Percentiles rank a stretch among this genome's conserved stretches.
Conservation (phyloP, 1,140 invertebrate genomes). For the Lasaia peninsularis region DNA sequence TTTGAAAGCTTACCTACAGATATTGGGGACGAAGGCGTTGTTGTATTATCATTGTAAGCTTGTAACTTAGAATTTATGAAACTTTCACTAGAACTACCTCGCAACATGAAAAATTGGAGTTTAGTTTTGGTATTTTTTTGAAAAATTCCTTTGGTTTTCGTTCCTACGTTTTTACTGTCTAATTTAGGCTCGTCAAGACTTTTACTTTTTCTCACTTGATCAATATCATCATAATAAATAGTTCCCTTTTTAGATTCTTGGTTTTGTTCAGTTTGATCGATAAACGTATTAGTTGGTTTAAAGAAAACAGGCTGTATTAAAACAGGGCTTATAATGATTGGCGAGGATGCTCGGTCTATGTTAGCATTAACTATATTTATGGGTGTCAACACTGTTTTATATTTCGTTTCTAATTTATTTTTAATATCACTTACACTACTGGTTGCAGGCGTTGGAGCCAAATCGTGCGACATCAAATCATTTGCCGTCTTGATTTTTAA, state of each 20-base stretch:
- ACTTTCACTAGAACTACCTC: slow-evolving; percentile 40
- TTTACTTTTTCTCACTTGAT: slow-evolving; percentile 48
- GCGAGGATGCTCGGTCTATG: slow-evolving; percentile 37
- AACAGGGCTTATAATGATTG: slow-evolving; percentile 61
- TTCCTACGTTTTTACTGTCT: slow-evolving; percentile 23
- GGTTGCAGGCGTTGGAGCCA: slow-evolving; percentile 24
- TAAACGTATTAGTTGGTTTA: slow-evolving; percentile 30
- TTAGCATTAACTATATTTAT: slow-evolving; percentile 49
- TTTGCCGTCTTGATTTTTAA: slow-evolving; percentile 61
- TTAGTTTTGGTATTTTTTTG: slow-evolving; percentile 56
- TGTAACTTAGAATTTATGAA: slow-evolving; percentile 30
- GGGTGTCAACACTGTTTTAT: slow-evolving; percentile 52
- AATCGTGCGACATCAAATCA: slow-evolving; percentile 28
- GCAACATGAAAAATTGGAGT: slow-evolving; percentile 42
- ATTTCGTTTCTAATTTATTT: slow-evolving; percentile 25
- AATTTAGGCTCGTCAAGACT: slow-evolving; percentile 14
- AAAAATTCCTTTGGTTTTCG: slow-evolving; percentile 48
- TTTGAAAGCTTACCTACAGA: slow-evolving; percentile 48
- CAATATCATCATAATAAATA: slow-evolving; percentile 63
- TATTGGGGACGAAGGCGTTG: slow-evolving; percentile 17
- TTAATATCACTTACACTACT: slow-evolving; percentile 20
- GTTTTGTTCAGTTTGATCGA: slow-evolving; percentile 23
- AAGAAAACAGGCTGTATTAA: slow-evolving; percentile 60
- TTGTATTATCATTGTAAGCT: slow-evolving; percentile 27
- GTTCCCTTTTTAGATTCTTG: slow-evolving; percentile 41